Conservation (phyloP, 2,888 invertebrate species). For the Synanthedon tipuliformis region DNA sequence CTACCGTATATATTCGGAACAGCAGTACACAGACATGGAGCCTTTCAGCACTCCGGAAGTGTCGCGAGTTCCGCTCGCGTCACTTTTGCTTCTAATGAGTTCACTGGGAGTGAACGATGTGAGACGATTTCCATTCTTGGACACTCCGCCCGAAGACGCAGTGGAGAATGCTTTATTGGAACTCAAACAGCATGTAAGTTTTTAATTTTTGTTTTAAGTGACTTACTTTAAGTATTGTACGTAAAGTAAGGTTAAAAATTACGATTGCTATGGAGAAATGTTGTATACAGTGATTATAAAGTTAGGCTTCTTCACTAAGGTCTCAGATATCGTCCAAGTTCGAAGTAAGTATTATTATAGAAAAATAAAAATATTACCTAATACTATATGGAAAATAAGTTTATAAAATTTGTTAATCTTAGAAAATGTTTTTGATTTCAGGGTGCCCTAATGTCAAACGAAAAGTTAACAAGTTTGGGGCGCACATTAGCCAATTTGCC, state of each 20-base stretch:
- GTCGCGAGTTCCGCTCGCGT: slow-evolving; percentile 92
- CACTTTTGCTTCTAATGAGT: slow-evolving; percentile 91
- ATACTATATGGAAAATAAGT: background rate
- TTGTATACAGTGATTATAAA: too few species aligned
- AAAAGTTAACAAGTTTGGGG: slow-evolving; percentile 88
- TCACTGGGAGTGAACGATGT: slow-evolving; percentile 93
- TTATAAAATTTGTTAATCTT: background rate
- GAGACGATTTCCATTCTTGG: slow-evolving; percentile 93
- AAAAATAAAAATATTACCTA: background rate
- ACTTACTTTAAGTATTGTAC: too few species aligned
- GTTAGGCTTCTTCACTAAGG: too few species aligned
- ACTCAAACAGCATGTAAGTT: slow-evolving; percentile 84
- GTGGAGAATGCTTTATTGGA: slow-evolving; percentile 89
- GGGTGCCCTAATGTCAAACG: slow-evolving; percentile 83
- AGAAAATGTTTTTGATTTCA: slow-evolving; percentile 27
- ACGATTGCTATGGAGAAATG: too few species aligned
- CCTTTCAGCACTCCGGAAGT: slow-evolving; percentile 93
- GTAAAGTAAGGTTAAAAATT: too few species aligned
- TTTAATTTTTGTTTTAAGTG: too few species aligned
- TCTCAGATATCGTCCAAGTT: too few species aligned
- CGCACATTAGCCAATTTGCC: slow-evolving; percentile 89
- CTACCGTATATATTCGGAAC: slow-evolving; percentile 88
- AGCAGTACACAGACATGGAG: slow-evolving; percentile 82
- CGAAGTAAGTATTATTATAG: background rate
- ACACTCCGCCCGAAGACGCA: slow-evolving; percentile 86